Conservation (phyloP, 2,113 vertebrate genomes). For the Mus musculus region GRCm39 chr12:85209001-85209500, state of each 20-base stretch:
- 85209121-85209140: background rate
- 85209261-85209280: background rate
- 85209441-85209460: background rate
- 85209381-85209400: background rate
- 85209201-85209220: background rate
- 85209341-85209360: background rate
- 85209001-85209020: background rate
- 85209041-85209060: background rate
- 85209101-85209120: background rate
- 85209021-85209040: background rate
- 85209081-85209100: background rate
- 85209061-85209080: background rate
- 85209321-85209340: background rate
- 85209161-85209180: background rate
- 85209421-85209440: background rate
- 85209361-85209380: background rate
- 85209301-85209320: background rate
- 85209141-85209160: background rate
- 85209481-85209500: background rate
- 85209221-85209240: too few species aligned
- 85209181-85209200: background rate
- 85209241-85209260: background rate
- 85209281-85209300: too few species aligned
- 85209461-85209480: background rate
- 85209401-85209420: background rate